Evolutionary conservation across 1,140 invertebrate species (phyloP).

Genomic region (Drosophila nasuta): DNA sequence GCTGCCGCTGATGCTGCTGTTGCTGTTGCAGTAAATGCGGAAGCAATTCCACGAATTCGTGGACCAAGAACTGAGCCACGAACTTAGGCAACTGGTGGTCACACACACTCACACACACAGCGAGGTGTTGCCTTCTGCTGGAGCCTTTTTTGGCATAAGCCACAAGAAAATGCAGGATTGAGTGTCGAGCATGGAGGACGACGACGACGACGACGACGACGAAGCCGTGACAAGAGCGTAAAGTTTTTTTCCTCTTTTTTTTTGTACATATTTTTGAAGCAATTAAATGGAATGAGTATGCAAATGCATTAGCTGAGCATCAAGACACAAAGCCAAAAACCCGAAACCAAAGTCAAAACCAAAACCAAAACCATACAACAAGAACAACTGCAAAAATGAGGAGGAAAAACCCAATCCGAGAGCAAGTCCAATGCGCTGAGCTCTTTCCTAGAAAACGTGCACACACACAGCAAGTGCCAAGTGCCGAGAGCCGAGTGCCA

Average conservation of each 20-base stretch:
- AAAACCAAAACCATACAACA: constrained; percentile 19
- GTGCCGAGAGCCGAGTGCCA: constrained; percentile 27
- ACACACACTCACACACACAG: constrained; percentile 8
- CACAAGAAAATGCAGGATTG: constrained; percentile 30
- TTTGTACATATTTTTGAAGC: constrained; percentile 78
- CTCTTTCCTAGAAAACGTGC: constrained; percentile 69
- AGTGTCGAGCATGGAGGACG: constrained; percentile 9
- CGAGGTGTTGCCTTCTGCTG: constrained; percentile 46
- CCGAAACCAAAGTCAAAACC: constrained; percentile 18
- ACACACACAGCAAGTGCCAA: constrained; percentile 48
- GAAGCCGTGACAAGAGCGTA: constrained; percentile 69
- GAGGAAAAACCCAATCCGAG: constrained; percentile 4
- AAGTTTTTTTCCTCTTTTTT: constrained; percentile 21
- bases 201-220: constrained; percentile 23
- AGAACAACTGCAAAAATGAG: too few species aligned
- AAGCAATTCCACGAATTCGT: constrained; percentile 79
- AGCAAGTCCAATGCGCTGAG: constrained; percentile 19
- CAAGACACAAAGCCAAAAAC: constrained; percentile 31
- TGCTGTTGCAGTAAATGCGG: constrained; percentile 63
- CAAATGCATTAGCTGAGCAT: constrained; percentile 68
- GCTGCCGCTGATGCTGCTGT: constrained; percentile 19
- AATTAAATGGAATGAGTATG: constrained; percentile 80
- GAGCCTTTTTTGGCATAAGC: constrained; percentile 74
- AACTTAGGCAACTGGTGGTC: constrained; percentile 49
- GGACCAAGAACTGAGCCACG: constrained; percentile 74